A percentile compares a stretch with the other conserved stretches of the same genome.
Evolutionary conservation across 2,888 invertebrate genomes (phyloP).

Genomic region (Troides helena): DNA sequence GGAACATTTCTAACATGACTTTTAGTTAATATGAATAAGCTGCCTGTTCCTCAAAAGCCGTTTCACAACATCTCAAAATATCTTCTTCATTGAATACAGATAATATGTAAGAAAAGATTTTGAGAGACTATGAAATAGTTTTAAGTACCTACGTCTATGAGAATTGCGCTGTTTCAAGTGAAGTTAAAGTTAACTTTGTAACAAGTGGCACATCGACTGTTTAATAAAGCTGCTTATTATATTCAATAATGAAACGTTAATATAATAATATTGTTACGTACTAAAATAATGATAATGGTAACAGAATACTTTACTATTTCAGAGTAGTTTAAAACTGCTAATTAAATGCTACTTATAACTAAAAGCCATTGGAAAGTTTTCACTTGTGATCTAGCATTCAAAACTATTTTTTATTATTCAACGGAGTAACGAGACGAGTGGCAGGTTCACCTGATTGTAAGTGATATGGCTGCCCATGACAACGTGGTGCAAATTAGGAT

Average conservation of each 20-base stretch:
- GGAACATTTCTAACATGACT: neutral
- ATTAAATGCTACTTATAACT: constrained; percentile 3
- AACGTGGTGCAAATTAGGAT: too few relatives aligned
- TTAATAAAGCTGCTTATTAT: too few relatives aligned
- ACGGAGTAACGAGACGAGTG: too few relatives aligned
- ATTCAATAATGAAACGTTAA: too few relatives aligned
- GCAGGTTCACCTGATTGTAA: too few relatives aligned
- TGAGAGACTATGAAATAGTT: constrained; percentile 47
- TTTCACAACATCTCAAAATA: constrained; percentile 36
- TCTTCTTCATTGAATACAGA: constrained; percentile 25
- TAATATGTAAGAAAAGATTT: constrained; percentile 31
- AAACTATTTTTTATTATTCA: neutral
- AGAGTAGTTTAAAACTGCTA: neutral
- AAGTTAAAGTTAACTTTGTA: too few relatives aligned
- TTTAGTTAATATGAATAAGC: neutral
- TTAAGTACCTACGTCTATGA: constrained; percentile 40
- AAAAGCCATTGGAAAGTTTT: neutral
- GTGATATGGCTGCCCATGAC: too few relatives aligned
- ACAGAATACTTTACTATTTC: neutral
- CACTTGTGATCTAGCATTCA: neutral
- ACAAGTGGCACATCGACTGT: too few relatives aligned
- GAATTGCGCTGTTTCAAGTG: neutral
- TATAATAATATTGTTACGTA: too few relatives aligned
- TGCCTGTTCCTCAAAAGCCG: constrained; percentile 34
- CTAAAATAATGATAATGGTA: constrained; percentile 6